Evolutionary conservation across 2,797 vertebrate genomes (phyloP).

Genomic region (Chiroxiphia lanceolata): DNA sequence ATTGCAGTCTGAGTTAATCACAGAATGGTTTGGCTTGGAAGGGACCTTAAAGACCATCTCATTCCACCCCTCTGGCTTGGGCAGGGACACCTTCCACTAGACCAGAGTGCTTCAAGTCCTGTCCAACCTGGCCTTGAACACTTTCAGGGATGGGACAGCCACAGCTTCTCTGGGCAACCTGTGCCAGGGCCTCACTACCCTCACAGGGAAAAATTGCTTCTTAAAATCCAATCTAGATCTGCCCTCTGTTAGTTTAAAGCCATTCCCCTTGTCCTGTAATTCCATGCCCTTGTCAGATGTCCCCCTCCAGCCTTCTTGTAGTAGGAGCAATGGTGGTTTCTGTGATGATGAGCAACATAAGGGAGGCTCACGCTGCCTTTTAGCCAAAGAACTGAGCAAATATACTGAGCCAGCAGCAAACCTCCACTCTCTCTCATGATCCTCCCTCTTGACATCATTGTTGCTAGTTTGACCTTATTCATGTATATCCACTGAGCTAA

Average conservation of each 20-base stretch:
- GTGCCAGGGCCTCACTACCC: neutral
- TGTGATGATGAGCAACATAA: rapidly evolving
- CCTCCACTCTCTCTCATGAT: rapidly evolving
- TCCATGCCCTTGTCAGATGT: neutral
- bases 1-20: neutral
- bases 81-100: neutral
- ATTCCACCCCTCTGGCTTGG: neutral
- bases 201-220: neutral
- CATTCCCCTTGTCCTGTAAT: neutral
- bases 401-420: neutral
- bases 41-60: neutral
- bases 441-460: neutral
- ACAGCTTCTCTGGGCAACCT: neutral
- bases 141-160: neutral
- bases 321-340: neutral
- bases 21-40: neutral
- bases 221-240: rapidly evolving
- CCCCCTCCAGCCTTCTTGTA: neutral
- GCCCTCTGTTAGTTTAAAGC: neutral
- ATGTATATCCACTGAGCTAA: neutral
- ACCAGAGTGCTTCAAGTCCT: neutral
- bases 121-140: neutral
- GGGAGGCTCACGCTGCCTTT: neutral
- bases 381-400: neutral
- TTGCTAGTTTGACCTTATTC: neutral